Evolutionary conservation across 2,797 vertebrate genomes (phyloP).

Genomic region (Euthynnus affinis): DNA sequence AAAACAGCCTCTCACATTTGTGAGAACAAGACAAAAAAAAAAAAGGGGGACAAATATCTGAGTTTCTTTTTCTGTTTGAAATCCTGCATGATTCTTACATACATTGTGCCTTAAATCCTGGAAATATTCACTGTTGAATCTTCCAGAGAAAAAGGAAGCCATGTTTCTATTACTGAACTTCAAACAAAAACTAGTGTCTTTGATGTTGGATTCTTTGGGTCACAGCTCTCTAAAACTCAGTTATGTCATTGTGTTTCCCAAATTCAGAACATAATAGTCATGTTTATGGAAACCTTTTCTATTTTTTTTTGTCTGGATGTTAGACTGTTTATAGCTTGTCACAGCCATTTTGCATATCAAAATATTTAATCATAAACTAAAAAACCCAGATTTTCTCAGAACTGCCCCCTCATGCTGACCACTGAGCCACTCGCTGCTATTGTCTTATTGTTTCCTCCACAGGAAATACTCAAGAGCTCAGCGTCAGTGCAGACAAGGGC

Average conservation of each 20-base stretch:
- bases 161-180: not conserved
- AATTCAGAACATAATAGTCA: no score
- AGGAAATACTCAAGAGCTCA: constrained; percentile 78
- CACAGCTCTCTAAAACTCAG: not conserved
- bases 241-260: not conserved
- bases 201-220: not conserved
- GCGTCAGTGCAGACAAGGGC: constrained; percentile 62
- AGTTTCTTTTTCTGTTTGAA: no score
- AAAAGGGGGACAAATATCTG: no score
- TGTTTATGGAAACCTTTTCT: no score
- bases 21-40: no score
- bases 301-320: no score
- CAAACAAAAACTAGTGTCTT: not conserved
- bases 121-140: not conserved
- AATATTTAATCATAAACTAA: not conserved
- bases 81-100: no score
- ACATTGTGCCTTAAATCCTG: not conserved
- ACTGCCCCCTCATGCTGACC: constrained; percentile 14
- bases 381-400: not conserved
- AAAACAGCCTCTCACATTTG: no score
- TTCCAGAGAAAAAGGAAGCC: not conserved
- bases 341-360: constrained; percentile 29
- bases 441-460: constrained; percentile 79
- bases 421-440: constrained; percentile 63
- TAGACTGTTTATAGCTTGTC: constrained; percentile 8